Conservation (phyloP, 2,113 vertebrate genomes). For the Sinocyclocheilus anophthalmus region DNA sequence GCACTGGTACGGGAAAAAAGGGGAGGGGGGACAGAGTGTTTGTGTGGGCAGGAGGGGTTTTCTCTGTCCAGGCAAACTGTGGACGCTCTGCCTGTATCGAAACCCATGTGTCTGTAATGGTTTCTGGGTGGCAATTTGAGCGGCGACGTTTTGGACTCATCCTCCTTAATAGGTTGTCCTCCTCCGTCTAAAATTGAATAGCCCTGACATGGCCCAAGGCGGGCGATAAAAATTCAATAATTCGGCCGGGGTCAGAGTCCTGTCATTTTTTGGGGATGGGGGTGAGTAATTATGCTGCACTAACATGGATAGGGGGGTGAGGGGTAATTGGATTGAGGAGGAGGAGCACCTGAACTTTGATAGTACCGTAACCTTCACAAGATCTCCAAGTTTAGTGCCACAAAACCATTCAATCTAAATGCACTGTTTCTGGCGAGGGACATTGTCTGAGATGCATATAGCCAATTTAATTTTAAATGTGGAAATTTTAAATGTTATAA, state of each 20-base stretch:
- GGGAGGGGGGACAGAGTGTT: constrained; percentile 54
- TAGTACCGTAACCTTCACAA: constrained; percentile 38
- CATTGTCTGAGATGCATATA: background rate
- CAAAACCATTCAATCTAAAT: background rate
- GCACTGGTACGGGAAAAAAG: constrained; percentile 70
- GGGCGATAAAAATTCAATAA: constrained; percentile 93
- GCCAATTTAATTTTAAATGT: background rate
- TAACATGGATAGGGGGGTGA: constrained; percentile 76
- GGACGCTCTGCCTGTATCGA: constrained; percentile 22
- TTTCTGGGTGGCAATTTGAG: constrained; percentile 90
- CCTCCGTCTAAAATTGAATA: constrained; percentile 98
- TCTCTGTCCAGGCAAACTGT: constrained; percentile 44
- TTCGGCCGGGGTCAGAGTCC: constrained; percentile 81
- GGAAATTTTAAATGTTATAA: background rate
- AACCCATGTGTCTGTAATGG: constrained; percentile 74
- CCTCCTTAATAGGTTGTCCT: constrained; percentile 98
- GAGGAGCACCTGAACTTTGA: constrained; percentile 48
- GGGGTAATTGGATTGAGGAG: background rate
- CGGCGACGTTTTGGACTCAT: constrained; percentile 89
- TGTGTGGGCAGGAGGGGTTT: constrained; percentile 46
- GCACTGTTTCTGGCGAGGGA: background rate
- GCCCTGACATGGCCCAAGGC: constrained; percentile 91
- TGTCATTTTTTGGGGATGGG: constrained; percentile 79
- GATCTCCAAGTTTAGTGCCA: constrained; percentile 16
- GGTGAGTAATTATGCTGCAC: constrained; percentile 87